phyloP scores from a whole-genome alignment of 64 coral and sea anemone genomes.

The Porites australiensis region DNA sequence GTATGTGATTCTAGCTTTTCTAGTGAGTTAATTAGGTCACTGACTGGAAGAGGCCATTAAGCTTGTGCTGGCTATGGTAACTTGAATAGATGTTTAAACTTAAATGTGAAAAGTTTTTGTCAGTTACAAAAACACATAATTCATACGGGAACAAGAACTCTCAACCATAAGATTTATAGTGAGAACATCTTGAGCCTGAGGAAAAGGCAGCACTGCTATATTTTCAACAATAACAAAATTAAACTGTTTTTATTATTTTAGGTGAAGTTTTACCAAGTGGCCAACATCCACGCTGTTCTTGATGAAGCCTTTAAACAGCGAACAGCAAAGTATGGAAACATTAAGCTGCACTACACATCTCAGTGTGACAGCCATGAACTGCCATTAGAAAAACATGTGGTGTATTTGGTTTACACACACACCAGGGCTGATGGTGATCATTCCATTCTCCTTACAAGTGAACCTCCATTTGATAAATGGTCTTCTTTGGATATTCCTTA shows the following conservation, averaged over 20 bases:
- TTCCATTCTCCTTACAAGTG: conserved; percentile 14
- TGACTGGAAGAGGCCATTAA: too few relatives aligned
- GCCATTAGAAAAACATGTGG: background rate
- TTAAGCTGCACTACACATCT: conserved; percentile 52
- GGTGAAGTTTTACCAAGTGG: conserved; percentile 11
- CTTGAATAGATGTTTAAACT: too few relatives aligned
- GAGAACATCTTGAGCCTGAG: too few relatives aligned
- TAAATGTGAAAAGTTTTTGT: too few relatives aligned
- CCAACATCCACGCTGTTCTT: conserved; percentile 18
- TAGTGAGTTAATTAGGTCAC: too few relatives aligned
- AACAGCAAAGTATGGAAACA: background rate
- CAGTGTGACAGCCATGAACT: conserved; percentile 29
- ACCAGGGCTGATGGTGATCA: background rate
- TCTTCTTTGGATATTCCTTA: background rate
- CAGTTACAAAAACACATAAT: too few relatives aligned
- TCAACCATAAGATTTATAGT: too few relatives aligned
- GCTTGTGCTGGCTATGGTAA: too few relatives aligned
- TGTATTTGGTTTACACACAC: conserved; percentile 42
- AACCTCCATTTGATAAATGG: conserved; percentile 55
- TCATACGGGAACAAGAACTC: too few relatives aligned
- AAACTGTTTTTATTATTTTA: background rate
- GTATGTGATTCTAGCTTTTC: too few relatives aligned
- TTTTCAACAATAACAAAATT: too few relatives aligned
- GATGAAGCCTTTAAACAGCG: conserved; percentile 35
- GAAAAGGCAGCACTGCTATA: too few relatives aligned